Evolutionary conservation across 37 sponge, comb jelly and placozoan genomes (phyloP), one percentile per base, ranked within the genome.

Genomic region (Cladorhizidae sp.): DNA sequence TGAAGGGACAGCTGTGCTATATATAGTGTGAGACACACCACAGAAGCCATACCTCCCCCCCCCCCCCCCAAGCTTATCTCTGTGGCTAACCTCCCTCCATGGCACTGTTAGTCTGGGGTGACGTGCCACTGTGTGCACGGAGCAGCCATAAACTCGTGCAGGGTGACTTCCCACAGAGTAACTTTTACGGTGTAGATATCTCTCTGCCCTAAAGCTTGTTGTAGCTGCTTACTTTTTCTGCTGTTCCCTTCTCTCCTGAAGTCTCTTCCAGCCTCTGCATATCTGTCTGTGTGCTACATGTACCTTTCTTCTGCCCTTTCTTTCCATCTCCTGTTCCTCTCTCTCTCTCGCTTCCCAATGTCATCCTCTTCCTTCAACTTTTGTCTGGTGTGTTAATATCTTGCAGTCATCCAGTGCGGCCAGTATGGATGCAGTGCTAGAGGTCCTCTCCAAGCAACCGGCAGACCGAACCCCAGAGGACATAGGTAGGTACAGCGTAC

Each of bases 391-490:
- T 51, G 18, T 12, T 61, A 9, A 12, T 28, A 14, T 18, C 23
- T 14, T 42, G 25, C 61, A 62, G 64, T 77, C 70, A 40, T 75
- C 78, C 49, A 40, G n/a, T 58, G 72, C 73, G 1, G 37, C 77
- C 45, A 82, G 87, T 33, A 86, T 91, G 83, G 92, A 91, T 52
- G 80, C 62, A 43, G 83, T 92, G n/a, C 31, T 83, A 51, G 92
- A 87, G 40, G 88, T 87, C 21, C 62, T 92, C 21, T 83, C 85
- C 3, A 87, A 92, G 76, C 70, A 72, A 36, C 72, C 92, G 15
- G 55, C 73, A 0, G 82, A 83, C 21, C 80, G 92, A 72, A 76
- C 85, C 3, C 85, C 84, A 0, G 92, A 92, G 45, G 92, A 92
- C 62, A 70, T 92, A 62, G 92, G 92, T 91, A 20, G 73, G 86